Evolutionary conservation across 2,888 invertebrate genomes (phyloP).

Genomic region (Cephus nigrinus): DNA sequence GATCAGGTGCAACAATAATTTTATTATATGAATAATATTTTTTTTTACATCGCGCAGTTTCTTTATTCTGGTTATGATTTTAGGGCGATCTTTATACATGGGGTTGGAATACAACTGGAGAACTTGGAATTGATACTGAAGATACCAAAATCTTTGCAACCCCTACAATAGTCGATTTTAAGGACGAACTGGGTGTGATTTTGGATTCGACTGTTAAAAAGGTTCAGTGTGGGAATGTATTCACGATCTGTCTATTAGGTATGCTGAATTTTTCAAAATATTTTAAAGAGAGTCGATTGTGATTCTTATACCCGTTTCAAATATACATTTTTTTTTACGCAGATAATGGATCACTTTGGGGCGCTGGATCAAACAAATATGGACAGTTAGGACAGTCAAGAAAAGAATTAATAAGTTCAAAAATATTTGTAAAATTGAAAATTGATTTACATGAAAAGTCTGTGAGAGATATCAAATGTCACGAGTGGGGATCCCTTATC

Average conservation of each 20-base stretch:
- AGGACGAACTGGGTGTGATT: slow-evolving; percentile 35
- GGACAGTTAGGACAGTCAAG: slow-evolving; percentile 75
- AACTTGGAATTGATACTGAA: slow-evolving; percentile 76
- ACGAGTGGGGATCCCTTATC: slow-evolving; percentile 59
- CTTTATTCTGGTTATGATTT: slow-evolving; percentile 1
- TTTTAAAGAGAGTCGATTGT: not conserved
- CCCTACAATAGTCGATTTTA: slow-evolving; percentile 69
- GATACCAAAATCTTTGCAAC: slow-evolving; percentile 65
- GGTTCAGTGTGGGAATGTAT: slow-evolving; percentile 81
- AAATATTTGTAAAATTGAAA: slow-evolving; percentile 47
- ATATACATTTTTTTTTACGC: slow-evolving; percentile 38
- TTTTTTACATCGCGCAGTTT: not conserved
- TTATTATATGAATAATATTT: not conserved
- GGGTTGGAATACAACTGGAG: slow-evolving; percentile 93
- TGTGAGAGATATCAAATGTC: slow-evolving; percentile 57
- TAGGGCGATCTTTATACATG: slow-evolving; percentile 87
- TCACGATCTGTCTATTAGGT: slow-evolving; percentile 78
- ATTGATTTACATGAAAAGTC: slow-evolving; percentile 25
- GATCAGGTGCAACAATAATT: slow-evolving; percentile 61
- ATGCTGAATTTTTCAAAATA: slow-evolving; percentile 21
- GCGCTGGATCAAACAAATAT: slow-evolving; percentile 85
- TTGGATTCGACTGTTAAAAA: slow-evolving; percentile 63
- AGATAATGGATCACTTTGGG: slow-evolving; percentile 77
- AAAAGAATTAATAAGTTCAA: slow-evolving; percentile 26
- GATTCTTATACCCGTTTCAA: slow-evolving; percentile 14